A percentile compares a stretch with the other conserved stretches of the same genome.
phyloP scores from a whole-genome alignment of 2,113 vertebrate species.

The Prietella phreatophila region DNA sequence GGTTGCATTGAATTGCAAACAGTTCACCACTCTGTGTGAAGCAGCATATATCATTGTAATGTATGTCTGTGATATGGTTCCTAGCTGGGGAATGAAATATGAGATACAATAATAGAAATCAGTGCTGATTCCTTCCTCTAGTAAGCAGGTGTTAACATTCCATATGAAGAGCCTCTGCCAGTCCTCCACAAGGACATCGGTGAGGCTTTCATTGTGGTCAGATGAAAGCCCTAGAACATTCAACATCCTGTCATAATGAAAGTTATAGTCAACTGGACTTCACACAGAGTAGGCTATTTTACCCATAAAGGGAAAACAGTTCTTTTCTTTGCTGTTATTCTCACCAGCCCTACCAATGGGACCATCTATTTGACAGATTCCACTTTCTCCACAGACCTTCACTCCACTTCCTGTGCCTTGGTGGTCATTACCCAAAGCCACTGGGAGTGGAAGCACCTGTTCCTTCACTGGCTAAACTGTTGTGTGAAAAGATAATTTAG shows the following conservation, averaged over 20 bases:
- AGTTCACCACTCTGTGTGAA: not conserved
- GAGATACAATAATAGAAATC: not conserved
- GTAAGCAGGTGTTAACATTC: not conserved
- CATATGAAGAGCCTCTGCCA: not conserved
- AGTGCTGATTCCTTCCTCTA: not conserved
- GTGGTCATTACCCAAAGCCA: conserved; percentile 31
- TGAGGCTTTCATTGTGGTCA: not conserved
- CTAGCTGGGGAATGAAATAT: not conserved
- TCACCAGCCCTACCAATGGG: not conserved
- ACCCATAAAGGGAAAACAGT: not conserved
- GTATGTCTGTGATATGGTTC: not conserved
- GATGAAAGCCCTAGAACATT: not conserved
- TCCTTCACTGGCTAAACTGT: conserved; percentile 26
- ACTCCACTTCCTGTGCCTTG: conserved; percentile 9
- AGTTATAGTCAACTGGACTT: not conserved
- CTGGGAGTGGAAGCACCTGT: conserved; percentile 20
- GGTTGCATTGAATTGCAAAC: not conserved
- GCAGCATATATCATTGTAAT: not conserved
- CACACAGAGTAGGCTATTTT: too few relatives aligned
- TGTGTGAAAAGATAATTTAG: conserved; percentile 38
- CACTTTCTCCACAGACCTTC: not conserved
- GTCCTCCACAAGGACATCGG: not conserved
- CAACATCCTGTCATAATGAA: not conserved
- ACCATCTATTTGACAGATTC: not conserved
- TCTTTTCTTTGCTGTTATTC: not conserved